These are phyloP conservation scores for Crotalus helleri DNA, from an alignment of 2,113 vertebrate genomes.

Conservation along the genomic window DNA sequence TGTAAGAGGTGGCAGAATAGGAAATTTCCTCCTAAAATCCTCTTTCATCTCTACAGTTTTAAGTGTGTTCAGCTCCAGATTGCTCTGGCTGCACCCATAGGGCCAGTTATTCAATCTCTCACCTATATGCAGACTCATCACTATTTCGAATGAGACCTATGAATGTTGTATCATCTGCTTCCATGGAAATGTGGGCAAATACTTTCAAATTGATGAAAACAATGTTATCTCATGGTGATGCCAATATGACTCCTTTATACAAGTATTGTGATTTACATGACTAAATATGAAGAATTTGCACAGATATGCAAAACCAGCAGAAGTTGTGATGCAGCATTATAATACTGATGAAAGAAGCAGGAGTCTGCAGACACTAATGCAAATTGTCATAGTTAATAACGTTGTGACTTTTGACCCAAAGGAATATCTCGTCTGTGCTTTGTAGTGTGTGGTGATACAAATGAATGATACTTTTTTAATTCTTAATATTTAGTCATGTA, in stretches of 20 bases:
- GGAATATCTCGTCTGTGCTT: not conserved
- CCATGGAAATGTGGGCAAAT: not conserved
- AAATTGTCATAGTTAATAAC: not conserved
- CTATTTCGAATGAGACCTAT: not conserved
- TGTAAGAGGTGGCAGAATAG: not conserved
- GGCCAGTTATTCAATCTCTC: not conserved
- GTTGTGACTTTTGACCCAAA: not conserved
- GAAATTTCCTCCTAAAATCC: not conserved
- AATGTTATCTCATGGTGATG: not conserved
- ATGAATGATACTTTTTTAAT: not conserved
- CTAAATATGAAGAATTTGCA: not conserved
- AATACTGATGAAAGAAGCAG: not conserved
- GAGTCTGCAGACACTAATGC: not conserved
- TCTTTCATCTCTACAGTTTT: not conserved
- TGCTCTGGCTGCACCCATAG: not conserved
- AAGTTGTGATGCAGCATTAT: not conserved
- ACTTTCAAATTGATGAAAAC: not conserved
- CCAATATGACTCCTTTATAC: not conserved
- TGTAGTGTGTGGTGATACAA: not conserved
- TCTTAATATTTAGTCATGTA: not conserved
- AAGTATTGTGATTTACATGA: not conserved
- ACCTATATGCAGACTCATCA: not conserved
- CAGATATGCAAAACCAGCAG: not conserved
- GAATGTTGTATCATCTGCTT: not conserved
- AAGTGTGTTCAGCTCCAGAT: not conserved